Evolutionary conservation across 2,797 vertebrate genomes (phyloP), one percentile per base, ranked within the genome.

Genomic region (Australoheros facetus): DNA sequence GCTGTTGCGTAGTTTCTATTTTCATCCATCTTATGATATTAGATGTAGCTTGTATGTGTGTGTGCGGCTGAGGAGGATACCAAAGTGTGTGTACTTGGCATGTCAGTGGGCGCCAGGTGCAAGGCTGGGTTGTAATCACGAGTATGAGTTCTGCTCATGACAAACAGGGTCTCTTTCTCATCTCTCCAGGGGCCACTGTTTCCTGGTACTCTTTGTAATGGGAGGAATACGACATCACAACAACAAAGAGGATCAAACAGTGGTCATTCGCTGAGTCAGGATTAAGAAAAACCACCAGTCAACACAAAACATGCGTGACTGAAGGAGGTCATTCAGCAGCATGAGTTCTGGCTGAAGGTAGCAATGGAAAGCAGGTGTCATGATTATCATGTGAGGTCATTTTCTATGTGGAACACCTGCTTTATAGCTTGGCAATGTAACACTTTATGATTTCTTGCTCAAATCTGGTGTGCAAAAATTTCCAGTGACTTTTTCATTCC

Each of bases 201-300:
- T 95, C 94, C 94, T 94, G 91, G 89, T 93, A 83, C 75, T 90
- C 89, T 94, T 91, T 93, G 93, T 93, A 88, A 93, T 89, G 88
- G 90, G 91, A 93, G 91, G 92, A 92, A 93, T 92, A 89, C 86
- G 42, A 88, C 88, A 77, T 93, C 87, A 90, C 90, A 92, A 93
- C 91, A 94, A 86, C 83, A 87, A 64, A 79, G 56, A 45, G 86
- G 91, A 94, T 93, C 93, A 93, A 94, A 93, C 87, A 13, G 56
- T 37, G 81, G 85, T 57, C 5, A 17, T 87, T 86, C 12, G 93
- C 94, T 95, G 93, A 94, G 90, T 94, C 94, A 93, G 93, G 89
- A 60, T 88, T 85, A 91, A 94, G 93, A 93, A 91, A 85, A 91
- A 88, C 9, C 79, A 69, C 26, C 37, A 26, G 82, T 71, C 66